Base-by-base conservation (phyloP, 1,140 invertebrate species). In the Laodelphax striatellus region DNA sequence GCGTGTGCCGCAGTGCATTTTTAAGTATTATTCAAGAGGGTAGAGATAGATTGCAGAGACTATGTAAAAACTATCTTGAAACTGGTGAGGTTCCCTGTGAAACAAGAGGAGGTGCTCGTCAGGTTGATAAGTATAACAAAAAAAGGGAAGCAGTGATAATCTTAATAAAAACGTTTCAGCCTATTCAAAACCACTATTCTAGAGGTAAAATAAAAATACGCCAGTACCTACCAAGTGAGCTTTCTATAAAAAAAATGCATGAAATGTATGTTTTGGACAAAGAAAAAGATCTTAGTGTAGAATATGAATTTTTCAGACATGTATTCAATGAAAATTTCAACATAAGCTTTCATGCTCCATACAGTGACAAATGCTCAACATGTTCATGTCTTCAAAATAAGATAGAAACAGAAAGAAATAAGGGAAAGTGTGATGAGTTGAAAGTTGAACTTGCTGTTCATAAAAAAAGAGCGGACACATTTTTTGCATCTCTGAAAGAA, bases 31-130 rank as follows among this genome's bases (percentile, higher is more conserved):
- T 56, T 9, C 55, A 56, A 56, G n/a, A 56, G 41, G 16, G 22
- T 5, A 28, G 55, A 56, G 55, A 56, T 56, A 13, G 55, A 34
- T 13, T 38, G n/a, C 22, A 56, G 21, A 24, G 55, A 56, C 55
- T 56, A n/a, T 56, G 31, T 38, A 56, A 38, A n/a, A 56, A 56
- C n/a, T 56, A 56, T n/a, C 55, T 56, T 28, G 31, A 56, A 38
- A 13, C 31, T 16, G 55, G 55, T 16, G 21, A 8, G 21, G 28
- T 28, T 24, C 52, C n/a, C 21, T 14, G 2, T 38, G 55, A 56
- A 38, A 13, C n/a, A 13, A 56, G 55, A 56, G 55, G 55, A 34
- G 55, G 55, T 13, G 22, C 55, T 31, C 28, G 28, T 5, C 28
- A 31, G 9, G 28, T 31, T 31, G 28, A 31, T 31, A 31, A 31